These are phyloP conservation scores for Cataglyphis hispanica DNA, from an alignment of 1,140 invertebrate species.

Conservation along the genomic window DNA sequence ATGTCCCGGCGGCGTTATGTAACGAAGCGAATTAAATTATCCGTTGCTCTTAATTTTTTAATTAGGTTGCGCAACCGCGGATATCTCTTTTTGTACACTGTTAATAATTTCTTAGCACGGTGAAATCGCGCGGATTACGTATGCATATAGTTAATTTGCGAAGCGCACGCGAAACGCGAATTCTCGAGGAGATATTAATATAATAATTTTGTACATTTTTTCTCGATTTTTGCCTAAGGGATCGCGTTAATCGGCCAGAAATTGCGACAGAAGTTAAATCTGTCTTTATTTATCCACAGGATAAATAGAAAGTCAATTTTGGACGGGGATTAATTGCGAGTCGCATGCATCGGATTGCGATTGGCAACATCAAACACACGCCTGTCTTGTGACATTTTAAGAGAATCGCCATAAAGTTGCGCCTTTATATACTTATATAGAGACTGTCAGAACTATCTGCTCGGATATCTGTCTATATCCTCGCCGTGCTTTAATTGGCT, in stretches of 20 bases:
- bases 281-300: conserved; percentile 11
- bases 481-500: conserved; percentile 69
- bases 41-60: conserved; percentile 54
- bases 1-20: conserved; percentile 21
- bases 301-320: conserved; percentile 30
- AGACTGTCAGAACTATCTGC: not conserved
- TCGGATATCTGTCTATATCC: conserved; percentile 39
- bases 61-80: conserved; percentile 38
- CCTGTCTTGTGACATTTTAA: conserved; percentile 1
- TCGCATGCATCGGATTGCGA: not conserved
- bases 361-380: conserved; percentile 1
- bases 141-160: not conserved
- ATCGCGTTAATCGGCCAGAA: conserved; percentile 10
- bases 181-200: conserved; percentile 17
- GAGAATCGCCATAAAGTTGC: conserved; percentile 12
- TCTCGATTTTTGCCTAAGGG: not conserved
- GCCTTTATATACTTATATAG: not conserved
- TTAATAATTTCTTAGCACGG: not conserved
- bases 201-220: not conserved
- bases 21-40: conserved; percentile 36
- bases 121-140: conserved; percentile 22
- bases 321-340: conserved; percentile 30
- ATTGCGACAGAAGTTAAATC: not conserved
- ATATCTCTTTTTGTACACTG: not conserved
- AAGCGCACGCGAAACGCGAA: not conserved